Conservation (phyloP, 2,797 vertebrate genomes). For the Intellagama lesueurii region DNA sequence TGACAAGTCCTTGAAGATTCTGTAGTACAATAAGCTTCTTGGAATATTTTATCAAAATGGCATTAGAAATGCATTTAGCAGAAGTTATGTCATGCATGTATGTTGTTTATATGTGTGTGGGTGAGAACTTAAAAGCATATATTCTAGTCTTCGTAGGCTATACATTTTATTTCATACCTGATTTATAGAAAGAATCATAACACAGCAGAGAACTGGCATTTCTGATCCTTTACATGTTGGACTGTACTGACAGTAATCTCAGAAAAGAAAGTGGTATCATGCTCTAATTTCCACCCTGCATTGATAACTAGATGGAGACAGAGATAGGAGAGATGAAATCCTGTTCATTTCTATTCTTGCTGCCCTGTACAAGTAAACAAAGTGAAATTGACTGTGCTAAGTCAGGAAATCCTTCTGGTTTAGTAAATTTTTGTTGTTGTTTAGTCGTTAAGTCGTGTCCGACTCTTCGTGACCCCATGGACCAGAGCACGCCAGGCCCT, state of each 20-base stretch:
- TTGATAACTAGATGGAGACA: neutral
- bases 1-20: neutral
- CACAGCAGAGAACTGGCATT: neutral
- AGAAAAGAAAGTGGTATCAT: neutral
- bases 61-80: neutral
- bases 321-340: neutral
- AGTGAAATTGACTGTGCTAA: neutral
- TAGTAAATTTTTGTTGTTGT: neutral
- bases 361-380: neutral
- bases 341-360: neutral
- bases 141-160: neutral
- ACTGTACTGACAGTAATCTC: neutral
- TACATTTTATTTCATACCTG: neutral
- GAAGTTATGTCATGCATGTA: neutral
- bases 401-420: neutral
- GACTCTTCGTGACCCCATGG: too few relatives aligned
- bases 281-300: neutral
- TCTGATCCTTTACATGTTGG: neutral
- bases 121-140: neutral
- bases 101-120: neutral
- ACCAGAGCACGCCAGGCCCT: too few relatives aligned
- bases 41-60: neutral
- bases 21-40: neutral
- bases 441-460: too few relatives aligned
- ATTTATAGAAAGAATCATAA: neutral